Evolutionary conservation across 2,888 invertebrate genomes (phyloP), one percentile per base, ranked within the genome.

Genomic region (Lobophora halterata): DNA sequence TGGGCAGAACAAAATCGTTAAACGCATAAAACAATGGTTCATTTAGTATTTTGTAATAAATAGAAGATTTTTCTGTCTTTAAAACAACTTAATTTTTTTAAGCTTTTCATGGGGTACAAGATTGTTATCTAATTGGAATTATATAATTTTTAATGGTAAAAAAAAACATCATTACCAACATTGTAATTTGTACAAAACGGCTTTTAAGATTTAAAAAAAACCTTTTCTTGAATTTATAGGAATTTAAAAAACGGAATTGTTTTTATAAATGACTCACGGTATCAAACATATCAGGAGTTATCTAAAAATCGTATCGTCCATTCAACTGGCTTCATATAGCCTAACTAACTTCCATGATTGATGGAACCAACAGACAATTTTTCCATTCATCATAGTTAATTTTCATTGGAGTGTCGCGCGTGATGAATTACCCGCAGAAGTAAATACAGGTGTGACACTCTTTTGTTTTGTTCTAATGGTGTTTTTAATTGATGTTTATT

Each of bases 341-440:
- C 59, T 54, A 65, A 68, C 71, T 69, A 74, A 75, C 69, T 72
- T 68, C 55, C 42, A 72, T 86, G 85, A 87, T 86, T 79, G 79
- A 87, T 86, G 83, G 70, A 59, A 48, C 39, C 32, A 36, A 55
- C 55, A 60, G 73, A 74, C 76, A 68, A 74, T 75, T 79, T 81
- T 81, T 80, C 73, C 80, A 86, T 87, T 81, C 65, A 83, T 87
- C 86, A 86, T 77, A 59, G 81, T 83, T 85, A 83, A 81, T 83
- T 79, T 81, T 78, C n/a, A 82, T 81, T 78, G 80, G 69, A 77
- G 78, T 76, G 74, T 79, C 80, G 62, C 67, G 48, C 72, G 59
- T 72, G 73, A 72, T 71, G 68, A 71, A 69, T 71, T 69, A 69
- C 49, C 48, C 51, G 40, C 45, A 50, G 52, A 66, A 67, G 68